Percentiles rank a stretch among this genome's conserved stretches.
phyloP scores from a whole-genome alignment of 2,113 vertebrate species.

The Rallus limicola region DNA sequence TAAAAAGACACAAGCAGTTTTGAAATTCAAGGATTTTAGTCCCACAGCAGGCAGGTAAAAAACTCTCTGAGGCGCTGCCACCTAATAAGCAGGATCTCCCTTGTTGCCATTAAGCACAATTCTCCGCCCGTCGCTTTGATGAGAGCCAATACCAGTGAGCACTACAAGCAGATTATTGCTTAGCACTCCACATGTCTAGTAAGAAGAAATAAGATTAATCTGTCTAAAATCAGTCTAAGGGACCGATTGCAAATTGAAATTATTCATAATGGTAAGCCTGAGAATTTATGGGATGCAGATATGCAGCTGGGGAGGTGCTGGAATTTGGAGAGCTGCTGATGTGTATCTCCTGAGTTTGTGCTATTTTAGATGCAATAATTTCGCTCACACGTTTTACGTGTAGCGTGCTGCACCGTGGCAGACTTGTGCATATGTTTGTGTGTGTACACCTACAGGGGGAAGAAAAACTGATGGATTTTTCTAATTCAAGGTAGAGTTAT shows the following conservation, averaged over 20 bases:
- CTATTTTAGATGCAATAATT: neutral
- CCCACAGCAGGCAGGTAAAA: neutral
- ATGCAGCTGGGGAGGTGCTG: neutral
- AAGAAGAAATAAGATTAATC: slow-evolving; percentile 55
- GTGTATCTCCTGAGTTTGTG: neutral
- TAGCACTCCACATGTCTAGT: slow-evolving; percentile 2
- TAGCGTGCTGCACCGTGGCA: neutral
- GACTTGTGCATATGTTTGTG: no score
- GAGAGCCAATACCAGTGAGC: neutral
- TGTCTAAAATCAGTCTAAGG: slow-evolving; percentile 39
- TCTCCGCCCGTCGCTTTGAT: neutral
- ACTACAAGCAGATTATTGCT: slow-evolving; percentile 25
- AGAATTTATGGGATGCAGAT: neutral
- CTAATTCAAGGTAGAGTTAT: neutral
- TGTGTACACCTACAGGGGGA: neutral
- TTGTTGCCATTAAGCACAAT: neutral
- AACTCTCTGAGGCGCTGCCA: accelerated
- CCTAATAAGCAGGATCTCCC: neutral
- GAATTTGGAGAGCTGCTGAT: neutral
- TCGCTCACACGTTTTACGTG: neutral
- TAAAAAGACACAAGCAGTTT: neutral
- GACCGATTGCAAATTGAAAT: neutral
- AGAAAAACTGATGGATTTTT: neutral
- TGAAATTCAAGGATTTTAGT: neutral
- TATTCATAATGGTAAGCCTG: neutral